A percentile compares a stretch with the other conserved stretches of the same genome.
Conservation (phyloP, 2,797 vertebrate species). For the Hemibagrus guttatus region DNA sequence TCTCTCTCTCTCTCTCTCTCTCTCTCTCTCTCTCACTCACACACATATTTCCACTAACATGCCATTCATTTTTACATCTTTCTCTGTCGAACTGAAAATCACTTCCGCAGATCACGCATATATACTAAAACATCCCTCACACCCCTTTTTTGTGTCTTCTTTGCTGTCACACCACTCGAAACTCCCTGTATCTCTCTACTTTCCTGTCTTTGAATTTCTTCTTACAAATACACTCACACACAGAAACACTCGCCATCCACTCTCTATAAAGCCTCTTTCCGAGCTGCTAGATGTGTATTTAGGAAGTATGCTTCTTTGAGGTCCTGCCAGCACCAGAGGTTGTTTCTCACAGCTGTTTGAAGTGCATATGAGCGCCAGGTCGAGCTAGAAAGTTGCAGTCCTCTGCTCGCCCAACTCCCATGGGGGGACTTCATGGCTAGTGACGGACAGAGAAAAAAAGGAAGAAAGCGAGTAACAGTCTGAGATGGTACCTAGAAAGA, state of each 20-base stretch:
- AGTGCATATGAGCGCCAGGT: slow-evolving; percentile 23
- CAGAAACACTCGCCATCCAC: slow-evolving; percentile 14
- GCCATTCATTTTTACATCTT: slow-evolving; percentile 22
- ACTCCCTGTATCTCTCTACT: background rate
- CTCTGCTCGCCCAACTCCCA: background rate
- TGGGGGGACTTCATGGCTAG: slow-evolving; percentile 55
- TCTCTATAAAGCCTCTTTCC: slow-evolving; percentile 11
- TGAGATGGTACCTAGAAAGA: background rate
- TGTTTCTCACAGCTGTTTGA: slow-evolving; percentile 38
- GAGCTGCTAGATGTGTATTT: slow-evolving; percentile 9
- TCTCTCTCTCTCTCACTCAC: too few species aligned
- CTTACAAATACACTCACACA: slow-evolving; percentile 42
- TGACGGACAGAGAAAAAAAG: slow-evolving; percentile 34
- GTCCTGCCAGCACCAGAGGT: slow-evolving; percentile 34
- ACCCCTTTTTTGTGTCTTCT: background rate
- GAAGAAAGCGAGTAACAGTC: background rate
- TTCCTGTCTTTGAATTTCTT: slow-evolving; percentile 23
- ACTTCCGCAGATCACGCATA: background rate
- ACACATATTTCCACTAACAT: slow-evolving; percentile 8
- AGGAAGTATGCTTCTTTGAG: slow-evolving; percentile 37
- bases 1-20: too few species aligned
- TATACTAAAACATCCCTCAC: background rate
- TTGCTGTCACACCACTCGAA: background rate
- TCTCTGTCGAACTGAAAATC: slow-evolving; percentile 3
- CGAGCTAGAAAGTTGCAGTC: slow-evolving; percentile 41